phyloP scores from a whole-genome alignment of 2,113 vertebrate genomes.

The Passer montanus region DNA sequence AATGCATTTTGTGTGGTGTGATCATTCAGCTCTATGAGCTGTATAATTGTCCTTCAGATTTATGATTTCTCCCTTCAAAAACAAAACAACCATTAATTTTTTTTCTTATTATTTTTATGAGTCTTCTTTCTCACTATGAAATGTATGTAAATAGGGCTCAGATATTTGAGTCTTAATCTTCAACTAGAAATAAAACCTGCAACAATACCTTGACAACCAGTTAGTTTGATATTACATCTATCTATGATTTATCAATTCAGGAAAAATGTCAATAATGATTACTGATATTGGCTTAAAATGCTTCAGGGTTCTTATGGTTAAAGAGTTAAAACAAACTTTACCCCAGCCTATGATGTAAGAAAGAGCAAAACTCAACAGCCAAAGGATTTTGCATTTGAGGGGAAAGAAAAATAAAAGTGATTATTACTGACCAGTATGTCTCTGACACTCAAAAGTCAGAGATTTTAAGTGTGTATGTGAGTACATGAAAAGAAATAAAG shows the following conservation, averaged over 20 bases:
- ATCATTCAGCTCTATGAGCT: slow-evolving; percentile 10
- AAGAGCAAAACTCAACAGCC: neutral
- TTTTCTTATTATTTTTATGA: neutral
- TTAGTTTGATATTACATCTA: neutral
- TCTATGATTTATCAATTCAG: neutral
- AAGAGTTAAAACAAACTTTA: neutral
- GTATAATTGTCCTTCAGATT: neutral
- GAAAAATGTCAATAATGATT: neutral
- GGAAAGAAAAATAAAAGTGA: neutral
- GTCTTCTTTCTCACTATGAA: neutral
- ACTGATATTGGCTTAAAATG: neutral
- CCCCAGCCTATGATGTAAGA: neutral
- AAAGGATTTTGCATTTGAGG: neutral
- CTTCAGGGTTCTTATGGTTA: neutral
- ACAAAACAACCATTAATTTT: neutral
- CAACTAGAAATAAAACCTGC: neutral
- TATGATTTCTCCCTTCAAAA: neutral
- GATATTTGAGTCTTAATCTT: neutral
- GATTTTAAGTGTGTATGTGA: neutral
- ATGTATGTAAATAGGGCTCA: neutral
- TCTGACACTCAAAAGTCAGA: neutral
- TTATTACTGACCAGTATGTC: neutral
- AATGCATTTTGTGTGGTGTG: neutral
- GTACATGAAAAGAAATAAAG: neutral
- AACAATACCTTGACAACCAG: neutral